phyloP scores from a whole-genome alignment of 2,888 invertebrate genomes.

The Erynnis tages region DNA sequence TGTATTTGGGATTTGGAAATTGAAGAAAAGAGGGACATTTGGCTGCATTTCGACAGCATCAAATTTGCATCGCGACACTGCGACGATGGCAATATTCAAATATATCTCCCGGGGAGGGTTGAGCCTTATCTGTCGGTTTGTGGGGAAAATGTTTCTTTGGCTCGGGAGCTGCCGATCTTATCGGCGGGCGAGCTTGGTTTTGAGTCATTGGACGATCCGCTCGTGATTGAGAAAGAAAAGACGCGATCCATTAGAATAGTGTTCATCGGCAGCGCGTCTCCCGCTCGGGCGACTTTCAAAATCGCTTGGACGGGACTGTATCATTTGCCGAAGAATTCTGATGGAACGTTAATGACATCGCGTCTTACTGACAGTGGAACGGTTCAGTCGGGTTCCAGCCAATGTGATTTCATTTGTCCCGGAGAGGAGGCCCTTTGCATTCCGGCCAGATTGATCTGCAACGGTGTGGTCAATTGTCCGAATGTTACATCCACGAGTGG shows the following conservation, averaged over 20 bases:
- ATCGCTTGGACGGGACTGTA: conserved; percentile 95
- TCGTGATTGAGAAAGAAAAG: conserved; percentile 81
- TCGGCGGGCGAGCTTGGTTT: conserved; percentile 89
- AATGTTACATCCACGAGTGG: conserved; percentile 79
- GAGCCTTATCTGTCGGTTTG: conserved; percentile 91
- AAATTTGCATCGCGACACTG: conserved; percentile 92
- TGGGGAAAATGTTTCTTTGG: conserved; percentile 91
- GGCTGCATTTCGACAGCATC: conserved; percentile 93
- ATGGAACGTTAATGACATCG: conserved; percentile 90
- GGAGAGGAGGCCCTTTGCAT: conserved; percentile 92
- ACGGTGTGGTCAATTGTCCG: conserved; percentile 94
- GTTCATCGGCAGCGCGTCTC: conserved; percentile 88
- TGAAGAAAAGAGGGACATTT: conserved; percentile 91
- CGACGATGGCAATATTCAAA: conserved; percentile 92
- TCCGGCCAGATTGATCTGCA: conserved; percentile 91
- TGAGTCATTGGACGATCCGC: conserved; percentile 78
- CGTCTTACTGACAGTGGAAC: conserved; percentile 84
- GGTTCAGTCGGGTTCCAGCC: conserved; percentile 58
- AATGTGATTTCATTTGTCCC: conserved; percentile 93
- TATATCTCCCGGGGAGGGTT: conserved; percentile 86
- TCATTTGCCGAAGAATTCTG: conserved; percentile 91
- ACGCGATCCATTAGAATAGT: conserved; percentile 86
- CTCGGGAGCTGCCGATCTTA: conserved; percentile 89
- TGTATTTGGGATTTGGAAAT: conserved; percentile 92
- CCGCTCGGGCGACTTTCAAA: conserved; percentile 92